Conservation (phyloP, 2,888 invertebrate species). For the Limnephilus auricula region DNA sequence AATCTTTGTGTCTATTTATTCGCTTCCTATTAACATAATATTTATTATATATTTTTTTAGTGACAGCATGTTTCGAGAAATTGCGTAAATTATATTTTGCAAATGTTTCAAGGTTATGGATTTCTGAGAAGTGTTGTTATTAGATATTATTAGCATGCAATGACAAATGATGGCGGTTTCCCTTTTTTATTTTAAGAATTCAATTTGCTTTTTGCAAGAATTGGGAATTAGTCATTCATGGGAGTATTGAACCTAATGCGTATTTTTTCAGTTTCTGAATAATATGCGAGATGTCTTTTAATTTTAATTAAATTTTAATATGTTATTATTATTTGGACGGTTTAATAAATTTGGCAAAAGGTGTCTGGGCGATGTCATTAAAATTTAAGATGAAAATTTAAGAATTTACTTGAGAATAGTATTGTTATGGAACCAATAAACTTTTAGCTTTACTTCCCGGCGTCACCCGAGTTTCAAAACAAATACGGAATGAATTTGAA, state of each 20-base stretch:
- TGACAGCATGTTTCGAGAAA: background rate
- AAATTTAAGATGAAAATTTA: too few relatives aligned
- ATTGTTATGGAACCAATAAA: too few relatives aligned
- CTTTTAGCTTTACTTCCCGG: too few relatives aligned
- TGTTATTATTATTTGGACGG: background rate
- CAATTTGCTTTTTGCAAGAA: background rate
- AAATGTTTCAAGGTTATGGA: background rate
- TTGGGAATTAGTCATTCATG: background rate
- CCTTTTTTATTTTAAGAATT: slow-evolving; percentile 12
- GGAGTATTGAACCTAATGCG: background rate
- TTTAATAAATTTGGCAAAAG: background rate
- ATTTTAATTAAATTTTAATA: too few relatives aligned
- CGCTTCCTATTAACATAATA: too few relatives aligned
- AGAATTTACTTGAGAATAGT: too few relatives aligned
- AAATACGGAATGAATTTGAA: too few relatives aligned
- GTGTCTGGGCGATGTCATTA: background rate
- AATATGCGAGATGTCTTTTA: background rate
- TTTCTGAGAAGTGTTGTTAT: slow-evolving; percentile 20
- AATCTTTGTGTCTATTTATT: too few relatives aligned
- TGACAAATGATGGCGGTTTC: background rate
- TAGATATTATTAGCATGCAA: slow-evolving; percentile 8
- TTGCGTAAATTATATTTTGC: background rate
- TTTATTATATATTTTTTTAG: too few relatives aligned
- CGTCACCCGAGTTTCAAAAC: too few relatives aligned
- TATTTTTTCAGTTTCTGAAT: background rate